Conservation (phyloP, 2,113 vertebrate species). For the Percopsis transmontana region DNA sequence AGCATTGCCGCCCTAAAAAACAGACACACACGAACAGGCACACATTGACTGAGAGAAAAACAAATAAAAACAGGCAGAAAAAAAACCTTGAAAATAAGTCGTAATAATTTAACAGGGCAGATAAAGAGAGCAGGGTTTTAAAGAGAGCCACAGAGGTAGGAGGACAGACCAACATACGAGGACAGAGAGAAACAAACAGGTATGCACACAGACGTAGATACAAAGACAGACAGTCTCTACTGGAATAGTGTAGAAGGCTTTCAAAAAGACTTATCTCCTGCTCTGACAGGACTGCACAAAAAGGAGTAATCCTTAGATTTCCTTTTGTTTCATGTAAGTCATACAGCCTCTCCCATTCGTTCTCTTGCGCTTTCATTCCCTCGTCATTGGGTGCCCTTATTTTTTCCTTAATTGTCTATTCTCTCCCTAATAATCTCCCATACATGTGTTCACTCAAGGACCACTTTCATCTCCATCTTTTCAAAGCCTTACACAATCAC, state of each 20-base stretch:
- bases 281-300: background rate
- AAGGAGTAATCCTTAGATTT: background rate
- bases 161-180: background rate
- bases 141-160: conserved; percentile 6
- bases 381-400: background rate
- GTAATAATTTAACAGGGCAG: too few species aligned
- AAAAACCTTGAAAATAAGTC: too few species aligned
- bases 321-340: background rate
- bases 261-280: conserved; percentile 15
- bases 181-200: background rate
- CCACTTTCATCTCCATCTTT: conserved; percentile 4
- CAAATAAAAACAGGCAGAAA: too few species aligned
- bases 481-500: conserved; percentile 13
- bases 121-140: background rate
- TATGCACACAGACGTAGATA: background rate
- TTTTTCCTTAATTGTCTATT: conserved; percentile 4
- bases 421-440: conserved; percentile 1
- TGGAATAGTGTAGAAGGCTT: conserved; percentile 27
- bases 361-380: background rate
- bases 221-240: background rate
- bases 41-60: too few species aligned
- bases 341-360: background rate
- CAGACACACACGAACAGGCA: too few species aligned
- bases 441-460: conserved; percentile 10
- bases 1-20: too few species aligned